phyloP scores from a whole-genome alignment of 2,113 vertebrate species.

The Butorides virescens region DNA sequence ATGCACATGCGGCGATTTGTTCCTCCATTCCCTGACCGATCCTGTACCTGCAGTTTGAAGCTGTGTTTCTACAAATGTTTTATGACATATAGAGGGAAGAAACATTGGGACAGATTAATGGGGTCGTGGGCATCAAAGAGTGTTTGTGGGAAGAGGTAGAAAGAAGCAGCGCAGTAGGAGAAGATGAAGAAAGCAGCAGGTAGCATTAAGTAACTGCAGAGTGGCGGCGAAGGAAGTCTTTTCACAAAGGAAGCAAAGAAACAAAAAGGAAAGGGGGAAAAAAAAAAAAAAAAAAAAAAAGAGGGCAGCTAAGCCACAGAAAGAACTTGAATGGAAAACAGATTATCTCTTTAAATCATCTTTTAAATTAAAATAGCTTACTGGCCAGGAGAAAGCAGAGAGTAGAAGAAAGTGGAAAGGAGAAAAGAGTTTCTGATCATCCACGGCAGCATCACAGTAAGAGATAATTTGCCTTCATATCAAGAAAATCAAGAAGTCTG shows the following conservation, averaged over 20 bases:
- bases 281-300: neutral
- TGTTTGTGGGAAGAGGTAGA: neutral
- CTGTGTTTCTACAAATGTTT: neutral
- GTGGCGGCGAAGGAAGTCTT: neutral
- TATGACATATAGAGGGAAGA: neutral
- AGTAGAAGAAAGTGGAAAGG: neutral
- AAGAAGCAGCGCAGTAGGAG: neutral
- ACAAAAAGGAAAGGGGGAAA: neutral
- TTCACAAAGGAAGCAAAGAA: conserved; percentile 6
- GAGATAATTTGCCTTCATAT: neutral
- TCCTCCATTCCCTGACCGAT: neutral
- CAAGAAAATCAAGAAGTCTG: neutral
- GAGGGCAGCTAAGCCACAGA: neutral
- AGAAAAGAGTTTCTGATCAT: neutral
- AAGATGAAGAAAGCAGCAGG: conserved; percentile 51
- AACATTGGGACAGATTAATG: neutral
- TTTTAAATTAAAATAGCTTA: neutral
- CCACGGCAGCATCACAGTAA: neutral
- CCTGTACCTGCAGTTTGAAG: neutral
- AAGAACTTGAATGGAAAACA: conserved; percentile 42
- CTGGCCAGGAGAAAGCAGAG: neutral
- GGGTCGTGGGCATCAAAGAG: neutral
- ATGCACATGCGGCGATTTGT: neutral
- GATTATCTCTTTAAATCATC: conserved; percentile 42
- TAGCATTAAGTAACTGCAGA: conserved; percentile 15